Base-by-base conservation (phyloP, 2,888 invertebrate genomes). In the Heliconius hortense region DNA sequence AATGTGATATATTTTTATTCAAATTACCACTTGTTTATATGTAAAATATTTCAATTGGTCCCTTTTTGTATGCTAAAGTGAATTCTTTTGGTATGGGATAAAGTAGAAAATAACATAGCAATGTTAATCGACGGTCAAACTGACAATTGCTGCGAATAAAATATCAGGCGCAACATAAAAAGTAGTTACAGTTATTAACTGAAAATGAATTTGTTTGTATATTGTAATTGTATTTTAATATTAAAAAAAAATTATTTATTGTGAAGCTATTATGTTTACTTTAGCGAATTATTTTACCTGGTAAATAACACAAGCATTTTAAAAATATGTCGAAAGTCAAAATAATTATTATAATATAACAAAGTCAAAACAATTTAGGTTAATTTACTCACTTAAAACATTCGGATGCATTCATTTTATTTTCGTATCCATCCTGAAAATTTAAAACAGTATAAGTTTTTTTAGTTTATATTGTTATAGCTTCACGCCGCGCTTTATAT, bases 331-430 rank as follows among this genome's bases (percentile, higher is more conserved):
- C 13, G 2, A 26, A 26, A 26, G 10, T 24, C 60, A 26, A 15
- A 56, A 56, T 56, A 56, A 56, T 56, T n/a, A 56, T 56, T n/a
- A 56, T 56, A 56, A 56, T 56, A 56, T 10, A 56, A 26, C 39
- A 66, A 66, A 39, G 66, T 66, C 39, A 39, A 60, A 71, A 39
- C 21, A 43, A 39, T 43, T 60, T 56, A 60, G 18, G 15, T 39
- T 8, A 60, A 64, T 67, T 71, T 80, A 90, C 92, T 89, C 80
- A 93, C 93, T 92, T 92, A 79, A 93, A 93, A 87, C 93, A 93
- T 86, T 93, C 91, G 39, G 92, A 88, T 76, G 93, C 93, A 80
- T 92, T 92, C 91, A 93, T 92, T 87, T 89, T 92, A 77, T 93
- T 93, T 86, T 92, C 91, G 82, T 93, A 93, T 63, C 93, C 93